phyloP scores from a whole-genome alignment of 2,888 invertebrate genomes.

The Ophraella communa region DNA sequence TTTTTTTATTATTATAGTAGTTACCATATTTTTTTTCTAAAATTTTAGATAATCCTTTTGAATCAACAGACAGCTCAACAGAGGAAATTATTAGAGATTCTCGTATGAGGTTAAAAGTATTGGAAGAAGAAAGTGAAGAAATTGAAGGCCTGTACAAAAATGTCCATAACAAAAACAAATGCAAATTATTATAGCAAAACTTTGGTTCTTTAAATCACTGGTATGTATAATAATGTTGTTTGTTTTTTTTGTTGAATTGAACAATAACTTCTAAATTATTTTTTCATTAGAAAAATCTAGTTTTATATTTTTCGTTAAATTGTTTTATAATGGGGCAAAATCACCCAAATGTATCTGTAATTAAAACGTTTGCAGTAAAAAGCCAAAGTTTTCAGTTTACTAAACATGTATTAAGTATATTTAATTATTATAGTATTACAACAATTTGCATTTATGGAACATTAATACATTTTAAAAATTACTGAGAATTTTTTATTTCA shows the following conservation, averaged over 20 bases:
- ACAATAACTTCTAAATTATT: too few relatives aligned
- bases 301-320: too few relatives aligned
- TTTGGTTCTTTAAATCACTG: not conserved
- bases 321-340: not conserved
- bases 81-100: constrained; percentile 64
- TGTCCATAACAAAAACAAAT: constrained; percentile 2
- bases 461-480: not conserved
- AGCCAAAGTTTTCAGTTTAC: too few relatives aligned
- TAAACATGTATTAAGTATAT: too few relatives aligned
- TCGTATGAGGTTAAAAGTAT: constrained; percentile 61
- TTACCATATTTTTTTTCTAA: not conserved
- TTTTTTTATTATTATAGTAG: not conserved
- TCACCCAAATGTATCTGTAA: not conserved
- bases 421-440: too few relatives aligned
- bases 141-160: constrained; percentile 63
- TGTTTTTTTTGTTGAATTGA: too few relatives aligned
- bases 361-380: not conserved
- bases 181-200: not conserved
- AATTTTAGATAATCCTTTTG: constrained; percentile 3
- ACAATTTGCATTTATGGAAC: not conserved
- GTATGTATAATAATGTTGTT: too few relatives aligned
- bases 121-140: constrained; percentile 68
- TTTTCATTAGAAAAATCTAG: too few relatives aligned
- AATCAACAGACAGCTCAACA: constrained; percentile 51
- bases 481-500: not conserved